Conservation (phyloP, 1,140 invertebrate genomes). For the Heliothis subflexa region DNA sequence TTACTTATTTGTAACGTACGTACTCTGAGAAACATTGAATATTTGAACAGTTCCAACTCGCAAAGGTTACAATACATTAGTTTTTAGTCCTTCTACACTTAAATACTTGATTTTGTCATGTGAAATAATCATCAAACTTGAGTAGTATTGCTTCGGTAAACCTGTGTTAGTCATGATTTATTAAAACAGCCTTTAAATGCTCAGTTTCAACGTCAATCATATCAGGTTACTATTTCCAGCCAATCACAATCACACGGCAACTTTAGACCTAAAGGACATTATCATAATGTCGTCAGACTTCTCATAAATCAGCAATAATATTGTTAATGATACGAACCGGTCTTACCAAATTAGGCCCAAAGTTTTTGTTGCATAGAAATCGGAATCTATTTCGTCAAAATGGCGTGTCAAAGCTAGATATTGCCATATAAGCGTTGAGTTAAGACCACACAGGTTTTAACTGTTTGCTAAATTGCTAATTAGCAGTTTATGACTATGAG, state of each 20-base stretch:
- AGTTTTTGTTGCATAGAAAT: constrained; percentile 10
- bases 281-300: constrained; percentile 29
- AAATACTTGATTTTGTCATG: constrained; percentile 2
- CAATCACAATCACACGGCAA: constrained; percentile 19
- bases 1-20: constrained; percentile 59
- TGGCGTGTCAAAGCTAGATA: background rate
- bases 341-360: constrained; percentile 34
- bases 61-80: constrained; percentile 3
- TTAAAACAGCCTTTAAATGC: constrained; percentile 2
- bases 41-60: constrained; percentile 57
- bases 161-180: background rate
- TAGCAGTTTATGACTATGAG: constrained; percentile 12
- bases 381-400: constrained; percentile 17
- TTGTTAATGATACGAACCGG: constrained; percentile 12
- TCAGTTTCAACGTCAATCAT: constrained; percentile 26
- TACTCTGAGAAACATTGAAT: constrained; percentile 65
- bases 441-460: constrained; percentile 11
- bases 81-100: constrained; percentile 2
- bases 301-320: constrained; percentile 29
- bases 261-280: constrained; percentile 4
- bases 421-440: background rate
- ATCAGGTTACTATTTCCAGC: constrained; percentile 21
- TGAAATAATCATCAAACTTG: background rate
- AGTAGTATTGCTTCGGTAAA: too few relatives aligned
- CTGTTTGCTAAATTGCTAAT: constrained; percentile 42